A percentile compares a stretch with the other conserved stretches of the same genome.
Evolutionary conservation across 2,888 invertebrate genomes (phyloP).

Genomic region (Crepidodera aurea): DNA sequence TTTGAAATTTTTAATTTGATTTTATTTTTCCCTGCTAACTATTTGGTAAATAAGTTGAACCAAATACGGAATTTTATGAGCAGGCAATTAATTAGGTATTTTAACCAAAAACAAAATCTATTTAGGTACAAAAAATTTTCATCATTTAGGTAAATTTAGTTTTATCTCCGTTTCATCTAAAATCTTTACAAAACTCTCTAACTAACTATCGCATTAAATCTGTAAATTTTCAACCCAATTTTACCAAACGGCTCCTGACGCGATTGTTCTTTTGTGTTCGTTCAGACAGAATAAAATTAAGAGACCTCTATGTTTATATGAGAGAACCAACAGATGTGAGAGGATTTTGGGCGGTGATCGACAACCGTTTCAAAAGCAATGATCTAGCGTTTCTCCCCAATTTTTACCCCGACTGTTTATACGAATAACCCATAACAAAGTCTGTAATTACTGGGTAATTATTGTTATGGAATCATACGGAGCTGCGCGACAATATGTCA

Average conservation of each 20-base stretch:
- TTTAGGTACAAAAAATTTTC: no score
- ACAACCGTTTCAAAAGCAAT: constrained; percentile 18
- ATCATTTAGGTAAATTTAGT: no score
- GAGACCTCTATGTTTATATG: constrained; percentile 17
- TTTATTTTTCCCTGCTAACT: no score
- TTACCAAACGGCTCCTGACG: not conserved
- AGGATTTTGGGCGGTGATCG: constrained; percentile 37
- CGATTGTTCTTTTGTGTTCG: constrained; percentile 6
- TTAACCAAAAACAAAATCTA: no score
- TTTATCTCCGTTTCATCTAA: no score
- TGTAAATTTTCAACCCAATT: not conserved
- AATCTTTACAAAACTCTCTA: no score
- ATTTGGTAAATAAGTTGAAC: no score
- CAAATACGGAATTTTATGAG: no score
- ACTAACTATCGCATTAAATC: not conserved
- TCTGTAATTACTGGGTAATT: constrained; percentile 51
- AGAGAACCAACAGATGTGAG: constrained; percentile 47
- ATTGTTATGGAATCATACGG: constrained; percentile 50
- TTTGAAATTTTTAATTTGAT: no score
- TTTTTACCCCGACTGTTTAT: constrained; percentile 38
- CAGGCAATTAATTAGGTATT: no score
- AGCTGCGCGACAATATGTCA: constrained; percentile 49
- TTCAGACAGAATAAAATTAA: constrained; percentile 15
- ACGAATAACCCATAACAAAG: constrained; percentile 44
- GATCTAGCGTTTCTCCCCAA: constrained; percentile 23